Evolutionary conservation across 2,888 invertebrate species (phyloP).

Genomic region (Scotopteryx bipunctaria): DNA sequence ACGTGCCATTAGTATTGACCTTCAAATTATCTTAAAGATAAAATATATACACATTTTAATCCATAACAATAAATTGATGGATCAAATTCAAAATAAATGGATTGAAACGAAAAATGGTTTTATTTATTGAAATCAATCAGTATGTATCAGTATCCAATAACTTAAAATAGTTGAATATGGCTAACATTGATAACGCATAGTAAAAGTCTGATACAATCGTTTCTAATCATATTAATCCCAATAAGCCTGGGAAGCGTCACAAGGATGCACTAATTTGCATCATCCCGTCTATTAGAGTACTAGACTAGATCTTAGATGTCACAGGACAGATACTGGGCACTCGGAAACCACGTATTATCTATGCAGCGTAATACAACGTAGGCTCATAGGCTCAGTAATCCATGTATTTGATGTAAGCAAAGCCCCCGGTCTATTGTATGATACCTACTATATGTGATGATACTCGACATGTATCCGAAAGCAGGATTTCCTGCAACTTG

Average conservation of each 20-base stretch:
- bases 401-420: conserved; percentile 18
- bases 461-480: too few species aligned
- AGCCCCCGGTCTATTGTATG: conserved; percentile 1
- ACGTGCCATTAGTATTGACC: too few species aligned
- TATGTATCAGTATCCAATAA: too few species aligned
- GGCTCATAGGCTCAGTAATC: conserved; percentile 20
- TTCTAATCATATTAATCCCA: conserved; percentile 10
- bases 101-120: too few species aligned
- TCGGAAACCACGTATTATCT: conserved; percentile 29
- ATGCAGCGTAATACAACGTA: conserved; percentile 24
- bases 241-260: conserved; percentile 17
- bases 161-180: too few species aligned
- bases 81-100: too few species aligned
- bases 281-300: conserved; percentile 24
- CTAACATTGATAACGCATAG: neutral
- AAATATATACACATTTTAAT: too few species aligned
- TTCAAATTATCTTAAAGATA: too few species aligned
- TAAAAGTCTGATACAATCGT: neutral
- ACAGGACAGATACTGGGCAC: conserved; percentile 22
- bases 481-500: neutral
- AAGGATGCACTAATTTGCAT: conserved; percentile 24
- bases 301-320: conserved; percentile 24
- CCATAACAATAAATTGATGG: too few species aligned
- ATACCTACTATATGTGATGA: neutral
- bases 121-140: too few species aligned